Evolutionary conservation across 2,113 vertebrate species (phyloP), one percentile per base, ranked within the genome.

Genomic region (Chascanopsetta lugubris): DNA sequence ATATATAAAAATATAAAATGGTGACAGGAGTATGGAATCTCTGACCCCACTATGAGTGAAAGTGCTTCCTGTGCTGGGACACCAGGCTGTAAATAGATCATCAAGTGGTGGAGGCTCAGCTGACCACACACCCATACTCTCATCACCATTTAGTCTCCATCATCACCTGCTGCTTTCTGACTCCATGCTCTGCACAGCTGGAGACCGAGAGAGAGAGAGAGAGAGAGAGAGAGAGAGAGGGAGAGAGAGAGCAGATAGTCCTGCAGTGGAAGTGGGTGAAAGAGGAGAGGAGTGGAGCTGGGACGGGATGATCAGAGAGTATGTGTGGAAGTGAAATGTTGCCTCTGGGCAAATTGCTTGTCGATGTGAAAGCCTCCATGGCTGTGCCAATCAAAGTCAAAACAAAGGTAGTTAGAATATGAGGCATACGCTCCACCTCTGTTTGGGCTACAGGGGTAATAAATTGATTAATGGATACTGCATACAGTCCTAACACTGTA

Each of bases 31-130:
- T 25, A 2, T 30, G 21, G 24, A 13, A 30, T 20, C 27, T 60
- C 24, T 40, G 47, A 15, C 40, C 22, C 45, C n/a, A 34, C 18
- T 47, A 13, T 24, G 20, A 46, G 5, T 46, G 48, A 15, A 50
- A 57, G 43, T 32, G 24, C 30, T 21, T 12, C n/a, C 2, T n/a
- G 21, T 56, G 8, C 36, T 50, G 42, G 47, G 45, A 27, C 49
- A 40, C 11, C n/a, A 7, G 22, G 13, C 62, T 42, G 27, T 8
- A 69, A 83, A 85, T 69, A 73, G 64, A 77, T 22, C 5, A 15
- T 61, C 4, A 51, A 72, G 68, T 43, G 66, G 50, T 21, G 53
- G 70, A 48, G 51, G 50, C 55, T 58, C 67, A 63, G 63, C 49
- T 53, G 59, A 59, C 46, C 46, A 38, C 67, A 29, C 17, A 50